Conservation (phyloP, 2,797 vertebrate species). For the Nothura maculosa region DNA sequence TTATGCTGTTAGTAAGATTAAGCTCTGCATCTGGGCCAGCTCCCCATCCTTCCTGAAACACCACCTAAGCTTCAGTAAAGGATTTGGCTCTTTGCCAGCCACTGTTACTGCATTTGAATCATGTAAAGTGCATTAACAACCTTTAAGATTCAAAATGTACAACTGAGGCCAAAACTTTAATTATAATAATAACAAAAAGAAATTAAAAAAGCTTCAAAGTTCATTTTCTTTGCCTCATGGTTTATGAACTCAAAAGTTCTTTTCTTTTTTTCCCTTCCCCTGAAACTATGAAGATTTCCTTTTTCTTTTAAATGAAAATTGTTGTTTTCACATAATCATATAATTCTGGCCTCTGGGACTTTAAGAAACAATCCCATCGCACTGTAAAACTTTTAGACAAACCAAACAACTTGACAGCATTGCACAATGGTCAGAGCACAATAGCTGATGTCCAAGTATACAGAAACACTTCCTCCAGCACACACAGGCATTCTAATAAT, state of each 20-base stretch:
- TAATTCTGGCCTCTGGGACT: not conserved
- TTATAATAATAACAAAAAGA: no score
- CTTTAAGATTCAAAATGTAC: not conserved
- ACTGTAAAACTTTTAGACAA: not conserved
- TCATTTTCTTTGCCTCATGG: not conserved
- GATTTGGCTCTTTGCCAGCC: not conserved
- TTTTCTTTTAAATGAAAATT: not conserved
- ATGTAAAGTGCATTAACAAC: accelerated
- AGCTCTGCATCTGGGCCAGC: not conserved
- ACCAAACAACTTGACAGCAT: not conserved
- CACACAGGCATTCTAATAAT: not conserved
- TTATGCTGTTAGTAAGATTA: not conserved
- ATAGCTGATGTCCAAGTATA: not conserved
- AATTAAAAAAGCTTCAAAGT: not conserved
- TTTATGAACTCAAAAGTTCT: not conserved
- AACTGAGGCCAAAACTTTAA: not conserved
- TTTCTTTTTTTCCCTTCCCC: not conserved
- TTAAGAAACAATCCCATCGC: not conserved
- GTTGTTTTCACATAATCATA: accelerated
- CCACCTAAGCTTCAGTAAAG: not conserved
- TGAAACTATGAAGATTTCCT: not conserved
- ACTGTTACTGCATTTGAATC: not conserved
- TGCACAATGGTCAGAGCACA: not conserved
- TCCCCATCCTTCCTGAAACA: not conserved
- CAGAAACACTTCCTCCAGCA: not conserved